phyloP scores from a whole-genome alignment of 2,797 vertebrate genomes.

The Parauchenoglanis punctatus region DNA sequence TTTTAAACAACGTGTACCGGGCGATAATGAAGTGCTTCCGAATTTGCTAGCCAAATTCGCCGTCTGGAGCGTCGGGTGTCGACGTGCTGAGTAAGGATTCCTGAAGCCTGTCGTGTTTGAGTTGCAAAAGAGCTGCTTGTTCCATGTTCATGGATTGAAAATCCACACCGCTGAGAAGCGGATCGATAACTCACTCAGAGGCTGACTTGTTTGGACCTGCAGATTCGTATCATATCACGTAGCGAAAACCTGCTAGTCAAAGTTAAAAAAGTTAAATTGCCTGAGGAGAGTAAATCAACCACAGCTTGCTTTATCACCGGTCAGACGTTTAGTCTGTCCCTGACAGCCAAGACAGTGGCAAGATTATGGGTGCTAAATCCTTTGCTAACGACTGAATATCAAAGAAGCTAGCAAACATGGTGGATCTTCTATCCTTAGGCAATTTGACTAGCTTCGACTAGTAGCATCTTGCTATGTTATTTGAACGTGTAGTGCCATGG shows the following conservation, averaged over 20 bases:
- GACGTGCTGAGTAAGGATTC: background rate
- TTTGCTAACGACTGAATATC: background rate
- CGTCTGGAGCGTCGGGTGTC: background rate
- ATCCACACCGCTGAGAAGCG: background rate
- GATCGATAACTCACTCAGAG: conserved; percentile 6
- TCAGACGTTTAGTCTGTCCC: background rate
- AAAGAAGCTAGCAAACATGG: background rate
- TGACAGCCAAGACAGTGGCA: background rate
- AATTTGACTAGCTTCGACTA: background rate
- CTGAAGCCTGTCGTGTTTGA: background rate
- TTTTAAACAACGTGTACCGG: background rate
- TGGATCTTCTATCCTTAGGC: background rate
- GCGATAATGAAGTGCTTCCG: background rate
- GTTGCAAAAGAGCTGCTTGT: background rate
- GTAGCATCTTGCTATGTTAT: background rate
- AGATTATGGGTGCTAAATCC: background rate
- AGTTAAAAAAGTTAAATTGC: conserved; percentile 2
- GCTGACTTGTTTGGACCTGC: background rate
- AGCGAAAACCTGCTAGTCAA: conserved; percentile 10
- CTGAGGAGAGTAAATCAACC: background rate
- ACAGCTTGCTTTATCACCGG: background rate
- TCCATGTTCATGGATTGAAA: background rate
- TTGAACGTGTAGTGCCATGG: background rate
- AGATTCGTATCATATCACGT: background rate
- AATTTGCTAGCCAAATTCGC: background rate